Base-by-base conservation (phyloP, 2,113 vertebrate species). In the Cryptotis parvus region DNA sequence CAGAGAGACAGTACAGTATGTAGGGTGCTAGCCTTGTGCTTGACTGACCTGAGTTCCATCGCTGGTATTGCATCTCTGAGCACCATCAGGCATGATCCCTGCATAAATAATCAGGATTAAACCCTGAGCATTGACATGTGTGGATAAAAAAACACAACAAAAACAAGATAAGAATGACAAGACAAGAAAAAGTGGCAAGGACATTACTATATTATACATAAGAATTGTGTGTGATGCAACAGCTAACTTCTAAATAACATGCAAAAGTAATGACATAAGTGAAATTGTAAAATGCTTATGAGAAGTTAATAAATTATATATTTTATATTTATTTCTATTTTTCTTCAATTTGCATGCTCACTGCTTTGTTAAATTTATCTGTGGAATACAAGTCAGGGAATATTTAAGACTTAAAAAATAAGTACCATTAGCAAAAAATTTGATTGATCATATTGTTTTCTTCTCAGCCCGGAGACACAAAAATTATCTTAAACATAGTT, bases 221-320 rank as follows among this genome's bases (percentile, higher is more conserved):
- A 84, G 85, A 89, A 94, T 61, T 68, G 37, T 91, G 84, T 89
- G 72, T 20, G 33, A 91, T 55, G 76, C 43, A 88, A 65, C 10
- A 33, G n/a, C 83, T 76, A 80, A 83, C 55, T 83, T 90, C 49
- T 76, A 89, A 92, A 84, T 89, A 83, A 95, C 91, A 93, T 22
- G 8, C 65, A 86, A 20, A n/a, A 31, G 37, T 82, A 91, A 31
- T 14, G 24, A 66, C 58, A 73, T 27, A 37, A 90, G 39, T 68
- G 37, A 87, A 92, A 82, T 39, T 87, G 11, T 86, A 90, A 95
- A 90, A 88, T 79, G 52, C 4, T 91, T 88, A 82, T 88, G 69
- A 81, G 75, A 73, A 87, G 52, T 35, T 39, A 87, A 63, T 55
- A 65, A 85, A 83, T 72, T 65, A 26, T 68, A 49, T 35, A 22